Base-by-base conservation (phyloP, 2,888 invertebrate species). In the Hydrotaea cyrtoneurina region DNA sequence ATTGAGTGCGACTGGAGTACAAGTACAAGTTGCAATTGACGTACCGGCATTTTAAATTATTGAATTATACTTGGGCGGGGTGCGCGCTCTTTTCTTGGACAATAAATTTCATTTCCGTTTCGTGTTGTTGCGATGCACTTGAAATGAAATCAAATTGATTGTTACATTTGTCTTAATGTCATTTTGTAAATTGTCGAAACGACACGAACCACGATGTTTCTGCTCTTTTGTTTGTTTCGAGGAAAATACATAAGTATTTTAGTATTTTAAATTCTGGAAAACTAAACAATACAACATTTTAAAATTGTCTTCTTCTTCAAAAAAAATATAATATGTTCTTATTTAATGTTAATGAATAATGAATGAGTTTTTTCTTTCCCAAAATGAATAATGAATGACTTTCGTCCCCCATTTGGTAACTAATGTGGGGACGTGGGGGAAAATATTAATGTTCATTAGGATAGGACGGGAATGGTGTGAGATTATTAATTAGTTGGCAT, bases 91-190 rank as follows among this genome's bases (percentile, higher is more conserved):
- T 72, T 73, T n/a, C n/a, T 66, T 73, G 26, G 46, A 36, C 36
- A 55, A 73, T 73, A 79, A 64, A 73, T 79, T 79, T 79, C 13
- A 66, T 64, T 73, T 73, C 79, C 73, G 79, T 66, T 72, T 62
- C 62, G 26, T 62, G 36, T 62, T 62, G 62, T n/a, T 59, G 59
- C 3, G 31, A 43, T 50, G 50, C n/a, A 50, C 50, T 50, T 50
- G 50, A 50, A 15, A 50, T 50, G 7, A 39, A 39, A 10, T 13
- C 39, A 36, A 36, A 36, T 8, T 5, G 13, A 43, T 43, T 43
- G 50, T 50, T 50, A 7, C 13, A 62, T 62, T 36, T 31, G 31
- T 5, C 31, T 15, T 36, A n/a, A n/a, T 62, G n/a, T 10, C 62
- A 36, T 17, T 62, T 62, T 17, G n/a, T 17, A n/a, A n/a, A 62